Base-by-base conservation (phyloP, 2,113 vertebrate genomes). In the Loxodonta africana region DNA sequence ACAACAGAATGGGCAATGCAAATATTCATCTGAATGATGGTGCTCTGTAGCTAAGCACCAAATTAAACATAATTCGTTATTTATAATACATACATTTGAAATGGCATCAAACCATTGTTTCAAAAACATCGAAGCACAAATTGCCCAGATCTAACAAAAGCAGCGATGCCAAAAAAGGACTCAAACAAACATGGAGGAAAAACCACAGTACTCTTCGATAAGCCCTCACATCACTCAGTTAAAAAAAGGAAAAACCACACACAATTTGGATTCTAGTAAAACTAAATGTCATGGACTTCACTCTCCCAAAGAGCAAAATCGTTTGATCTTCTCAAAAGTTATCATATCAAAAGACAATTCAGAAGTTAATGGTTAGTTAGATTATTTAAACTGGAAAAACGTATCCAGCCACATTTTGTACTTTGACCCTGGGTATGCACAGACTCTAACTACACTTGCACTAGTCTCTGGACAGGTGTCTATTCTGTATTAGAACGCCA, bases 131-230 rank as follows among this genome's bases (percentile, higher is more conserved):
- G 96, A 97, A 98, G 96, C 97, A 98, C 95, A 97, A 98, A 98
- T 88, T 94, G 98, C 97, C 93, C 96, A 98, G 96, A 97, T 95
- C 88, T 97, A 96, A 98, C 93, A 98, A 97, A 97, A 98, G 95
- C 96, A 92, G 94, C 87, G 73, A 95, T 92, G 86, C 95, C 37
- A 93, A 91, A 87, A 53, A 96, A 98, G 51, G 63, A 97, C 96
- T 98, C 97, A 93, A 96, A 98, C 17, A 98, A 98, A 98, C 90
- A 97, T 92, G 97, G 97, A 97, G 96, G 94, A 98, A 98, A 89
- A 30, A 37, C 28, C 90, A 94, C 78, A 88, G 48, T 95, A 92
- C 65, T 23, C 2, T 98, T 97, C 88, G 48, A 3, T 71, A 25
- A 33, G 41, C 92, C 92, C 90, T 95, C 92, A 83, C 25, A 93